Evolutionary conservation across 2,113 vertebrate species (phyloP).

Genomic region (Phyllostomus hastatus): DNA sequence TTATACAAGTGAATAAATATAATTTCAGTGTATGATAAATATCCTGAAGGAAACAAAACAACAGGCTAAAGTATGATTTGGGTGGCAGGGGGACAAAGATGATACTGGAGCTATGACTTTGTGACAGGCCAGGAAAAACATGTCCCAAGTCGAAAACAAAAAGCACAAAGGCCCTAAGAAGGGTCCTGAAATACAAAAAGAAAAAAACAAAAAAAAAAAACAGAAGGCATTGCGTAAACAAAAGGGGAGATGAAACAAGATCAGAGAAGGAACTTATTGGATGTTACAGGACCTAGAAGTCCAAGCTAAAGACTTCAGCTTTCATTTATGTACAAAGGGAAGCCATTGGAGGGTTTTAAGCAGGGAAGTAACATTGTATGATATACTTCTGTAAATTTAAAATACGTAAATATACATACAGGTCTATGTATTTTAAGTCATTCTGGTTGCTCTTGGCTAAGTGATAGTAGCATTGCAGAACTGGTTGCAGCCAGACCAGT

Average conservation of each 20-base stretch:
- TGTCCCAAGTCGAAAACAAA: slow-evolving; percentile 1
- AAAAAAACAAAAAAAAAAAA: too few species aligned
- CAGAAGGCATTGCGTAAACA: background rate
- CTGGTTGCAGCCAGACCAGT: background rate
- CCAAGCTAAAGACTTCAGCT: background rate
- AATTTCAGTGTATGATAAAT: slow-evolving; percentile 10
- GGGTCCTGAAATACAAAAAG: background rate
- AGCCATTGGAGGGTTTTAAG: background rate
- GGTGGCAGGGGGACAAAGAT: background rate
- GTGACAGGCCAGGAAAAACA: background rate
- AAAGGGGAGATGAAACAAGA: background rate
- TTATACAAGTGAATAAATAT: background rate
- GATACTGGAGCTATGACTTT: background rate
- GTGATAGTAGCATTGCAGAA: background rate
- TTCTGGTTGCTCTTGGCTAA: background rate
- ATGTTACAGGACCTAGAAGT: background rate
- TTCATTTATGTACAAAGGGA: slow-evolving; percentile 26
- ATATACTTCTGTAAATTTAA: background rate
- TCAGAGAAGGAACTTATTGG: background rate
- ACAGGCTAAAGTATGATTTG: background rate
- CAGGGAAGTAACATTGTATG: background rate
- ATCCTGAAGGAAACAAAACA: slow-evolving; percentile 14
- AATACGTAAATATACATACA: background rate
- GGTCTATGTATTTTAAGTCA: background rate
- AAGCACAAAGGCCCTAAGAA: background rate